phyloP scores from a whole-genome alignment of 2,797 vertebrate genomes.

The Cuniculus paca region DNA sequence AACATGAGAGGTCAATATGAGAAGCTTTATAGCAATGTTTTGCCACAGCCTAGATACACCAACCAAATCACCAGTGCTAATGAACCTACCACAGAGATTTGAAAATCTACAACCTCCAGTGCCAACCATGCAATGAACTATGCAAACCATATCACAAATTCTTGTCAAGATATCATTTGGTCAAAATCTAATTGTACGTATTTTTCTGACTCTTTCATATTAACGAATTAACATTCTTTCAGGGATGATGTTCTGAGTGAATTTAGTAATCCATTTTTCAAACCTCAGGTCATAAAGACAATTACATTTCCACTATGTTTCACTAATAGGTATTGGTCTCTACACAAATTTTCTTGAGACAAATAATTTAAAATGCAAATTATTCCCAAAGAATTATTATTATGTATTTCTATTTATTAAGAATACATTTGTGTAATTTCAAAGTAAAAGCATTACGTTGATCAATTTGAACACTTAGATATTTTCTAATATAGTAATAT shows the following conservation, averaged over 20 bases:
- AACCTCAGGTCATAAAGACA: neutral
- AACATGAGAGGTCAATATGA: neutral
- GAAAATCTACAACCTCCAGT: neutral
- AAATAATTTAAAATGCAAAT: neutral
- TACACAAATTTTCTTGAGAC: neutral
- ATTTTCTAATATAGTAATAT: conserved; percentile 4
- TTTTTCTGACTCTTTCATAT: neutral
- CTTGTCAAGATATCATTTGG: neutral
- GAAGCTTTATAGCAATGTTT: neutral
- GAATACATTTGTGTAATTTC: neutral
- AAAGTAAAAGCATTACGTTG: neutral
- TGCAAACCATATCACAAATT: neutral
- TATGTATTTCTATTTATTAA: neutral
- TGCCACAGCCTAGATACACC: neutral
- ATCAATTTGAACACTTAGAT: neutral
- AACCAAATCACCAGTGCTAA: neutral
- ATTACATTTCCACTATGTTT: neutral
- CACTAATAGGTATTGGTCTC: neutral
- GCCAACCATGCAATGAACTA: neutral
- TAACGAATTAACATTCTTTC: neutral
- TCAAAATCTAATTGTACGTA: neutral
- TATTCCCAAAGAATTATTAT: neutral
- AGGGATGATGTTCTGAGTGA: neutral
- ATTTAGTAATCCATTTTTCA: neutral
- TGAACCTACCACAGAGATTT: neutral